Conservation (phyloP, 2,888 invertebrate species). For the Campoplex capitator region DNA sequence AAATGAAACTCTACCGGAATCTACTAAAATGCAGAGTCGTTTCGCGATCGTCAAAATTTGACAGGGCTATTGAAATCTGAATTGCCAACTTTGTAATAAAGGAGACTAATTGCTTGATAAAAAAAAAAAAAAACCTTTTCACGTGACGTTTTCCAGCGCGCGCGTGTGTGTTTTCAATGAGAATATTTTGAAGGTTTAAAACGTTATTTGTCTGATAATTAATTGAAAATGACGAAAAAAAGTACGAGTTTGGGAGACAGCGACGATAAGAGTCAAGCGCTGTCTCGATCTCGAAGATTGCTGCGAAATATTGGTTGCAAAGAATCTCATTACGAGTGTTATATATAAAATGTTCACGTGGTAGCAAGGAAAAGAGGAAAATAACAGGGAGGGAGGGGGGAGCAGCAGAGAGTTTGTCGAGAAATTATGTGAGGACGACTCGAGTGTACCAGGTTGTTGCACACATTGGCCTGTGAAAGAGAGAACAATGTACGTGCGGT, state of each 20-base stretch:
- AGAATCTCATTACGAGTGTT: neutral
- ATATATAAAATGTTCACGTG: neutral
- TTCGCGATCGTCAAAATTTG: neutral
- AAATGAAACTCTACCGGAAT: neutral
- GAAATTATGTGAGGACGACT: neutral
- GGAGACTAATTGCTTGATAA: too few species aligned
- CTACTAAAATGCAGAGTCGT: neutral
- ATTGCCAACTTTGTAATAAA: neutral
- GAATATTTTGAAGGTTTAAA: neutral
- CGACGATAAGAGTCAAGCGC: neutral
- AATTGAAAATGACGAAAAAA: neutral
- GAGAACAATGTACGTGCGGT: conserved; percentile 18
- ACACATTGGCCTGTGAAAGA: conserved; percentile 21
- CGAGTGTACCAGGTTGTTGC: conserved; percentile 11
- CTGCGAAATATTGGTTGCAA: conserved; percentile 2
- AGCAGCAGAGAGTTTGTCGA: neutral
- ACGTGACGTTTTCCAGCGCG: too few species aligned
- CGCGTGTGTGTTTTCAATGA: neutral
- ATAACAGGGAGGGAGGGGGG: neutral
- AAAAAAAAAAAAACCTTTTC: too few species aligned
- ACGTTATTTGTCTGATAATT: neutral
- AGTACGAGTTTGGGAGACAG: too few species aligned
- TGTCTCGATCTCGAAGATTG: neutral
- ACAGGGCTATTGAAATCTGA: neutral
- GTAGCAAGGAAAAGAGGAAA: neutral